phyloP scores from a whole-genome alignment of 2,797 vertebrate genomes.

The Gymnopithys bicolor region DNA sequence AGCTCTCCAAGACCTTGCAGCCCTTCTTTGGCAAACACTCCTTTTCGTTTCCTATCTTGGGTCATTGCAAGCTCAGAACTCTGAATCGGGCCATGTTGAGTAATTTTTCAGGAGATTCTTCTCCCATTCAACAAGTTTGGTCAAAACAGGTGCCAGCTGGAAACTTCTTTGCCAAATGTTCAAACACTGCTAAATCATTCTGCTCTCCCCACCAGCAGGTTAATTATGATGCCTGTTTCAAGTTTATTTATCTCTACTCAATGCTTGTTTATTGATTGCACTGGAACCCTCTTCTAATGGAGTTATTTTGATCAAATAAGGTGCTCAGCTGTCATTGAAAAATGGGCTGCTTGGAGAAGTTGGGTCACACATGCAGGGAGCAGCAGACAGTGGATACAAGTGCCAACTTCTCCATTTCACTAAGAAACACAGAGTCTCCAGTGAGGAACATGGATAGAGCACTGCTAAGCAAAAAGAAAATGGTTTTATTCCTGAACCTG shows the following conservation, averaged over 20 bases:
- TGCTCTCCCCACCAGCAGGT: conserved; percentile 55
- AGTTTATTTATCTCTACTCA: conserved; percentile 72
- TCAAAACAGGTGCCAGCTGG: conserved; percentile 40
- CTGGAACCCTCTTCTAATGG: conserved; percentile 68
- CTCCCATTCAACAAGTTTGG: conserved; percentile 53
- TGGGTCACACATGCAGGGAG: conserved; percentile 30
- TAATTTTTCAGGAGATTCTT: conserved; percentile 54
- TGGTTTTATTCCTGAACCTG: background rate
- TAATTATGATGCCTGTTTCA: conserved; percentile 67
- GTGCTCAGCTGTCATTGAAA: conserved; percentile 47
- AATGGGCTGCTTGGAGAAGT: conserved; percentile 7
- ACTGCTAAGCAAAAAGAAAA: background rate
- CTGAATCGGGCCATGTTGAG: background rate
- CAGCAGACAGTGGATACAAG: background rate
- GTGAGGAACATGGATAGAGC: background rate
- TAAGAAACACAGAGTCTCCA: background rate
- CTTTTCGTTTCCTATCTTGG: conserved; percentile 66
- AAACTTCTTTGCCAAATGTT: conserved; percentile 70
- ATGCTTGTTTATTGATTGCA: conserved; percentile 80
- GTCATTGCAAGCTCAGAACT: conserved; percentile 6
- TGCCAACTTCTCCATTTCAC: background rate
- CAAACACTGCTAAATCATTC: conserved; percentile 71
- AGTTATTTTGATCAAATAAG: conserved; percentile 81
- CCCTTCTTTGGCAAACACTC: conserved; percentile 56
- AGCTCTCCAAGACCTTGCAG: conserved; percentile 51